These are phyloP conservation scores for Knipowitschia caucasica DNA, from an alignment of 2,797 vertebrate species.

Conservation along the genomic window DNA sequence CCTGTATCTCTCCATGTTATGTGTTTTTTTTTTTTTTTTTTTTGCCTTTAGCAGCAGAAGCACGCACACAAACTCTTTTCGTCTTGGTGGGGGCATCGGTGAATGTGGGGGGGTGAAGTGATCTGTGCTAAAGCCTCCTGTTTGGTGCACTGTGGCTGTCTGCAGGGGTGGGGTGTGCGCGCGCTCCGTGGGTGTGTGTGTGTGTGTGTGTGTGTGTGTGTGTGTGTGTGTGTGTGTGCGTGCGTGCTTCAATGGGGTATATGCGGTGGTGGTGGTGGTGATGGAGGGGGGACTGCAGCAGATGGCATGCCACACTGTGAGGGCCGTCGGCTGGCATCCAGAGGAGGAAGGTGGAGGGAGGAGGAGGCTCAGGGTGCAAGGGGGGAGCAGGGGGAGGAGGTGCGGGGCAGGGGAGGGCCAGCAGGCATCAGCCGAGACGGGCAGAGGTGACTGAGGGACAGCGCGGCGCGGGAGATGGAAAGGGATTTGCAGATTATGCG, in stretches of 20 bases:
- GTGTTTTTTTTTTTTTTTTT: too few relatives aligned
- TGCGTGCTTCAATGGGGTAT: conserved; percentile 9
- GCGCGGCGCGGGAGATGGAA: background rate
- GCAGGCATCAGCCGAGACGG: conserved; percentile 71
- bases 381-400: conserved; percentile 28
- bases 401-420: conserved; percentile 66
- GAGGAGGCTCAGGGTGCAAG: conserved; percentile 9
- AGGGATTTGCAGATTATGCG: background rate
- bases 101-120: conserved; percentile 66
- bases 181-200: conserved; percentile 8
- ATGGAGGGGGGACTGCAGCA: conserved; percentile 70
- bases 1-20: background rate
- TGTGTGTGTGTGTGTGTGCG: conserved; percentile 14
- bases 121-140: conserved; percentile 79
- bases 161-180: conserved; percentile 54
- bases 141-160: conserved; percentile 74
- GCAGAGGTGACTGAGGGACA: conserved; percentile 59
- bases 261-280: conserved; percentile 42
- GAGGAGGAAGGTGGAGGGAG: conserved; percentile 53
- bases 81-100: conserved; percentile 64
- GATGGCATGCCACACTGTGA: conserved; percentile 78
- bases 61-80: conserved; percentile 19
- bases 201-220: conserved; percentile 16
- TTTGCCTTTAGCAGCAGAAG: conserved; percentile 6
- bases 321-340: conserved; percentile 77